Conservation (phyloP, 2,113 vertebrate genomes). For the Aythya baeri region DNA sequence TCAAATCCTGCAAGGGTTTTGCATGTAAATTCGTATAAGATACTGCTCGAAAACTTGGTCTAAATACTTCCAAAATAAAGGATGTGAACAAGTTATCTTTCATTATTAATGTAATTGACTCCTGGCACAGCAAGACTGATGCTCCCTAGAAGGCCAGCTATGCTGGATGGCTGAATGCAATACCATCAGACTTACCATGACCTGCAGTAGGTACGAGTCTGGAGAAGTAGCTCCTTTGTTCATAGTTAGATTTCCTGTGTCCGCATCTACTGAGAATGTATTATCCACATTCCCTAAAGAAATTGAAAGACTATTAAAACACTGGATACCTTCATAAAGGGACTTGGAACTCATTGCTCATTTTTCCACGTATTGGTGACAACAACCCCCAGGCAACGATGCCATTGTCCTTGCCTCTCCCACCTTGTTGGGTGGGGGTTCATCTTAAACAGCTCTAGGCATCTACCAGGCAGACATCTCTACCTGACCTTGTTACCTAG, state of each 20-base stretch:
- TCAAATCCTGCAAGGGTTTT: background rate
- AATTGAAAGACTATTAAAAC: background rate
- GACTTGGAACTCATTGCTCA: background rate
- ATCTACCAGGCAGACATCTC: background rate
- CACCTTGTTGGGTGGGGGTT: background rate
- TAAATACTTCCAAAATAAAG: background rate
- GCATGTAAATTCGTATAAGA: background rate
- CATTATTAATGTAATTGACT: background rate
- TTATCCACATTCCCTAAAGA: constrained; percentile 78
- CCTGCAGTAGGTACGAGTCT: constrained; percentile 75
- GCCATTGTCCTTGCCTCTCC: background rate
- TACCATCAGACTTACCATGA: constrained; percentile 80
- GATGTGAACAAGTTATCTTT: rapidly evolving
- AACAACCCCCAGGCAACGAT: background rate
- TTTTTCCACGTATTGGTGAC: background rate
- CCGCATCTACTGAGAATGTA: constrained; percentile 79
- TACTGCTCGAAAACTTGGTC: no score
- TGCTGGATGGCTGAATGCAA: background rate
- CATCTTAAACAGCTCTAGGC: background rate
- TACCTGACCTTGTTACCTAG: background rate
- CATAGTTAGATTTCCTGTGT: constrained; percentile 87
- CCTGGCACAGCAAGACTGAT: background rate
- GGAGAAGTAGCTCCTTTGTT: constrained; percentile 75
- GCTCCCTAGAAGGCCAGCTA: background rate
- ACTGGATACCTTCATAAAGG: background rate